Base-by-base conservation (phyloP, 2,888 invertebrate genomes). In the Noctua janthe region DNA sequence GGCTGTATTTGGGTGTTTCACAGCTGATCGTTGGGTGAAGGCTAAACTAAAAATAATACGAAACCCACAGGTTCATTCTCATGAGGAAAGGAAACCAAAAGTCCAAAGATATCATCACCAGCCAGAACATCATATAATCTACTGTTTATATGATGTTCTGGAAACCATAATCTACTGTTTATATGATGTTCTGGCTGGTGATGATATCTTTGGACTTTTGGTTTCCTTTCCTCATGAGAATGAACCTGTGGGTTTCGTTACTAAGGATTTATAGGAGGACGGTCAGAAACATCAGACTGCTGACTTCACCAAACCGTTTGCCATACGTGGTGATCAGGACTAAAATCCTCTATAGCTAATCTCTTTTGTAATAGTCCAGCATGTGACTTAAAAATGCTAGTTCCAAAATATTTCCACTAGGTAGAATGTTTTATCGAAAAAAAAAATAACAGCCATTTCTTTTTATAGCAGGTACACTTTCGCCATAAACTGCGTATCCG, bases 401-500 rank as follows among this genome's bases (percentile, higher is more conserved):
- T 10, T 20, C 20, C 6, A 51, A 51, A 39, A 77, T 10, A 54
- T 29, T 20, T 29, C n/a, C 29, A 62, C 20, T 71, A 66, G 73
- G 59, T 66, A 66, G 49, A 77, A 72, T 69, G 51, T 71, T 54
- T 20, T 13, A 78, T 75, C 51, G 75, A 20, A 73, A 73, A 66
- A 66, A 67, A 81, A 75, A 81, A 69, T 59, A 54, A 78, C 54
- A 71, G 66, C 70, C 10, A 80, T 85, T 85, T 83, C 74, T 86
- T 86, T 86, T 86, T 80, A 86, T 78, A 84, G 74, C 56, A 69
- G 64, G 49, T 80, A 80, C 77, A 84, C 81, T 86, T 84, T 86
- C 74, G 77, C 84, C 76, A 86, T 86, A 83, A 84, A 81, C 75
- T 85, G 59, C 78, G 87, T 81, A 86, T 84, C 81, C 85, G 87